A percentile compares a stretch with the other conserved stretches of the same genome.
These are phyloP conservation scores for human (Homo sapiens) DNA, from an alignment of 2,113 vertebrate genomes.

Conservation along the genomic window GRCh38 chr7:48906501-48907000, in stretches of 20 bases:
- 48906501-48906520: neutral
- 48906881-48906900: neutral
- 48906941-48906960: neutral
- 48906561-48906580: neutral
- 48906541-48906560: neutral
- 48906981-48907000: neutral
- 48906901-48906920: neutral
- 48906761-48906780: neutral
- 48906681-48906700: accelerated
- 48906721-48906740: neutral
- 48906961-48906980: neutral
- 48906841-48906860: neutral
- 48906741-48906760: neutral
- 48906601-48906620: neutral
- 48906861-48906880: neutral
- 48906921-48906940: neutral
- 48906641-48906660: neutral
- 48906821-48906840: neutral
- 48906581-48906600: neutral
- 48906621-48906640: neutral
- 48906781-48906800: neutral
- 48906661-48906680: accelerated
- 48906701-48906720: neutral
- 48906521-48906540: neutral
- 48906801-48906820: neutral